phyloP scores from a whole-genome alignment of 2,888 invertebrate genomes.

The Glyphotaelius pellucidus region DNA sequence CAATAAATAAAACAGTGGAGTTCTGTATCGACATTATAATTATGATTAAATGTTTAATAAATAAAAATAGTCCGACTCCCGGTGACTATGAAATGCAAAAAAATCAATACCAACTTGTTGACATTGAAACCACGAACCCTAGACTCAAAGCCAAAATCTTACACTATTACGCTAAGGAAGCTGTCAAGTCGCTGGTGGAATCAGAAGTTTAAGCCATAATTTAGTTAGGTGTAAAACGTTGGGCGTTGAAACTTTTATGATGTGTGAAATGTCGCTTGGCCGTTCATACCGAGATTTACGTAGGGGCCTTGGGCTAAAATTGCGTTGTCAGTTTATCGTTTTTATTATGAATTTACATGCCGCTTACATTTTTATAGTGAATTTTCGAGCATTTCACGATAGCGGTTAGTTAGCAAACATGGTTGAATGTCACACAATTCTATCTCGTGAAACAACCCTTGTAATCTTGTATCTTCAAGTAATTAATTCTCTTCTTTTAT shows the following conservation, averaged over 20 bases:
- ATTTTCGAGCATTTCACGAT: neutral
- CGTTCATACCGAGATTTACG: neutral
- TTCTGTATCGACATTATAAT: too few species aligned
- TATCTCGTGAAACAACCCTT: neutral
- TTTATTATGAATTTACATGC: neutral
- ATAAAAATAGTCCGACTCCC: too few species aligned
- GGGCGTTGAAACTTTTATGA: neutral
- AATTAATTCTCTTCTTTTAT: too few species aligned
- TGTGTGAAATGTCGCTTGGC: neutral
- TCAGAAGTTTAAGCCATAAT: neutral
- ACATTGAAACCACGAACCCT: neutral
- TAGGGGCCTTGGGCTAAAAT: neutral
- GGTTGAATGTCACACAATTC: neutral
- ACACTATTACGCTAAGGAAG: neutral
- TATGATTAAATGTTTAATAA: too few species aligned
- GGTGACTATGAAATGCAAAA: neutral
- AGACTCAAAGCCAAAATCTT: neutral
- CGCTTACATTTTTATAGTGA: too few species aligned
- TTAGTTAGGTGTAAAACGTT: neutral
- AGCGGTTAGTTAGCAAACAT: neutral
- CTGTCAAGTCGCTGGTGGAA: neutral
- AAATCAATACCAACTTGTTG: neutral
- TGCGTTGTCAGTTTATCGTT: neutral
- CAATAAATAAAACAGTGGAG: too few species aligned
- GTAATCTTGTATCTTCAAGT: neutral